Conservation (phyloP, 2,797 vertebrate genomes). For the Varecia variegata region DNA sequence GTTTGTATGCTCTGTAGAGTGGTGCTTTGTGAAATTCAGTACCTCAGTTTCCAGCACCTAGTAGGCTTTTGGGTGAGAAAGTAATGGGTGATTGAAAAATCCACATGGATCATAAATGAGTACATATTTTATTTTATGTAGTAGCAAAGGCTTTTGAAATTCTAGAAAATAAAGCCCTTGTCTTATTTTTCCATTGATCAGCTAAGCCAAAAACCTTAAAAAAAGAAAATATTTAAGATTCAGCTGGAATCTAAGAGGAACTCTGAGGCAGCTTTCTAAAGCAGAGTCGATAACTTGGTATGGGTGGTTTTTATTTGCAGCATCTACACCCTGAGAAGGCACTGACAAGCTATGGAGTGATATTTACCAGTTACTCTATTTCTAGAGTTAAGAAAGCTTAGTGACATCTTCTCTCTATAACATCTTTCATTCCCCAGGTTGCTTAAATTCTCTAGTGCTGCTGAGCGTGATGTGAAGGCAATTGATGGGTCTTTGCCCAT, state of each 20-base stretch:
- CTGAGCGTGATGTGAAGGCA: neutral
- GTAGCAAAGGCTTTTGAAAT: conserved; percentile 7
- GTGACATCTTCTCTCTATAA: neutral
- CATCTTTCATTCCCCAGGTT: neutral
- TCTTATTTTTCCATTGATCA: neutral
- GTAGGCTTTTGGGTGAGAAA: neutral
- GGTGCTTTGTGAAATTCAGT: neutral
- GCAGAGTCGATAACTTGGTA: neutral
- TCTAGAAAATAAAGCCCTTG: neutral
- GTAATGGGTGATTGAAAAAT: neutral
- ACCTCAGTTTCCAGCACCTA: neutral
- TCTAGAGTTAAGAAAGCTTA: neutral
- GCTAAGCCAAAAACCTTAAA: neutral
- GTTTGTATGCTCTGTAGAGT: neutral
- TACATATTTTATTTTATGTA: neutral
- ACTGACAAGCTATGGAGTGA: neutral
- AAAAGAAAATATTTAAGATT: conserved; percentile 22
- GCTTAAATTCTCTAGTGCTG: neutral
- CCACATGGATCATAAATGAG: neutral
- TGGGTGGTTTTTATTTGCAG: neutral
- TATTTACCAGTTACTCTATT: neutral
- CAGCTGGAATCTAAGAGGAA: neutral
- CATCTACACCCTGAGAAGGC: neutral
- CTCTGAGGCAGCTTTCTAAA: neutral
- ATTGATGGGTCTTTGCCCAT: neutral